Percentiles rank a stretch among this genome's conserved stretches.
Conservation (phyloP, 2,888 invertebrate genomes). For the Scaptomyza tumidula region DNA sequence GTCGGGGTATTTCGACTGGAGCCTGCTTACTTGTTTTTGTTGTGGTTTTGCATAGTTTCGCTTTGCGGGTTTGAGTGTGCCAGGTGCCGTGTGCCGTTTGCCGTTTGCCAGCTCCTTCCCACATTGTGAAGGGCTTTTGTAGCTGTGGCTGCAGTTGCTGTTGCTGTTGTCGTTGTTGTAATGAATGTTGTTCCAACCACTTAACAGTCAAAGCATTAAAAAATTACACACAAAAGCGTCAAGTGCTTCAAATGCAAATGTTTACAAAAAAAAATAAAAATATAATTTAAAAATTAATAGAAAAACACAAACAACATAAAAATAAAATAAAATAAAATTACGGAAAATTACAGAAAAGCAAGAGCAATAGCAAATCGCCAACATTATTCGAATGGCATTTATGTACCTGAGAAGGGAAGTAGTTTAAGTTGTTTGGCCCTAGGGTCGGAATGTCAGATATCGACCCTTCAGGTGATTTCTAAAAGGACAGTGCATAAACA, state of each 20-base stretch:
- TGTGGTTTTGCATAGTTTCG: conserved; percentile 36
- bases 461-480: conserved; percentile 1
- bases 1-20: too few relatives aligned
- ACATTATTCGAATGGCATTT: conserved; percentile 40
- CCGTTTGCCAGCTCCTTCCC: conserved; percentile 1
- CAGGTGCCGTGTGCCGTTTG: conserved; percentile 3
- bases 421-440: conserved; percentile 25
- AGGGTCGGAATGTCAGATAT: background rate
- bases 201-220: conserved; percentile 74
- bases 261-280: conserved; percentile 26
- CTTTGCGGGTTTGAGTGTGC: conserved; percentile 14
- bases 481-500: conserved; percentile 19
- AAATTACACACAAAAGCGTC: conserved; percentile 70
- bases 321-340: conserved; percentile 11
- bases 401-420: conserved; percentile 11
- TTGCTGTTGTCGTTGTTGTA: conserved; percentile 21
- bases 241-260: conserved; percentile 64
- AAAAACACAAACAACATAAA: background rate
- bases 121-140: conserved; percentile 12
- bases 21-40: conserved; percentile 6
- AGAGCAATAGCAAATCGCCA: conserved; percentile 24
- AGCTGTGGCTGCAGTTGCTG: conserved; percentile 30
- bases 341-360: conserved; percentile 25
- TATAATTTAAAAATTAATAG: conserved; percentile 7
- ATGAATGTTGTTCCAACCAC: conserved; percentile 50